These are phyloP conservation scores for Amphipyra berbera DNA, from an alignment of 2,888 invertebrate species.

Conservation along the genomic window DNA sequence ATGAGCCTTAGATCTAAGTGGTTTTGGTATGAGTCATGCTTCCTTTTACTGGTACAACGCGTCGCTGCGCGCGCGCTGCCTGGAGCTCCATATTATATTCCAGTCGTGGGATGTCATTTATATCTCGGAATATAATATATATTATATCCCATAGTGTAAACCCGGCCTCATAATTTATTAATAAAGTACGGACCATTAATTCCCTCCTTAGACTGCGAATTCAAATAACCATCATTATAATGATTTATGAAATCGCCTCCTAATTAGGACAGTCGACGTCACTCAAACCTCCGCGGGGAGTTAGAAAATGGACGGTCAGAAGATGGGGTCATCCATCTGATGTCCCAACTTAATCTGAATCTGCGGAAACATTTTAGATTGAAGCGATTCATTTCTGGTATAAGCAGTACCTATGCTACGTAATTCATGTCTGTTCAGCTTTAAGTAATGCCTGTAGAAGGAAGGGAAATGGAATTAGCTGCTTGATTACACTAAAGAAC, in stretches of 20 bases:
- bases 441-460: no score
- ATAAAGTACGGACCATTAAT: conserved; percentile 40
- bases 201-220: conserved; percentile 60
- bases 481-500: no score
- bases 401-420: not conserved
- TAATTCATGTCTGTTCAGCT: no score
- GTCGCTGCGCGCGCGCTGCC: conserved; percentile 87
- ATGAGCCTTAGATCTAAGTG: no score
- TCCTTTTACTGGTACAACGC: conserved; percentile 76
- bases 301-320: conserved; percentile 66
- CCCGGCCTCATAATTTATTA: conserved; percentile 43
- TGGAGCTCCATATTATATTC: no score
- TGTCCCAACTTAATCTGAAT: conserved; percentile 56
- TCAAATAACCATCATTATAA: conserved; percentile 72
- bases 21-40: conserved; percentile 81
- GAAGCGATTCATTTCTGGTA: conserved; percentile 22
- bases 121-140: no score
- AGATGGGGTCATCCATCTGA: conserved; percentile 64
- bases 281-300: conserved; percentile 69
- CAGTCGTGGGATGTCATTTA: no score
- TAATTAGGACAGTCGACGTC: conserved; percentile 78
- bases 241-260: conserved; percentile 76
- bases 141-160: no score
- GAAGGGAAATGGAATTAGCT: no score
- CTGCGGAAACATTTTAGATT: conserved; percentile 53